Evolutionary conservation across 1,140 invertebrate genomes (phyloP), one percentile per base, ranked within the genome.

Genomic region (Pseudomyrmex concolor): DNA sequence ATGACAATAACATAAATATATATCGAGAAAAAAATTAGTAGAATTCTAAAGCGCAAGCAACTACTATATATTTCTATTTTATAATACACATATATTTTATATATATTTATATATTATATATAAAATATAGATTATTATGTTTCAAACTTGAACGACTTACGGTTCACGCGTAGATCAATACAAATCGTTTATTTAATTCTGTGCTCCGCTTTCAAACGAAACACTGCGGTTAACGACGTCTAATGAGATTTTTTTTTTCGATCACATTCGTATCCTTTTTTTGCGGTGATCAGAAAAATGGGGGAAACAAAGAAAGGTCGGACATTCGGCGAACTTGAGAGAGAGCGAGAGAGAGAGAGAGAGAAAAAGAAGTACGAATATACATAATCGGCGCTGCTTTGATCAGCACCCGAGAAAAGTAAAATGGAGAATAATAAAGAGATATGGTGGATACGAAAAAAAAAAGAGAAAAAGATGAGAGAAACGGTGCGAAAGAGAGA

Each of bases 361-460:
- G 25, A 25, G 2, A 34, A 34, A 34, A 34, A 34, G 34, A 34
- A 34, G 74, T 80, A 72, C 67, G 7, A 85, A 64, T 74, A 19
- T 62, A 50, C 13, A 25, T 17, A 1, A 62, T 82, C 17, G 55
- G 48, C 43, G 25, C 43, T 19, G 57, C 71, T 19, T 10, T 34
- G 15, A 57, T 77, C 71, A 43, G 59, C 25, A 57, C 5, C 19
- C 5, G 34, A 57, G 64, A 83, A 64, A 45, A 34, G 34, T 34
- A 34, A 66, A 77, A 83, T 50, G 62, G 72, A 77, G 51, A 83
- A 60, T 68, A 48, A 59, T 57, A 55, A 51, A 34, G 34, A 74
- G 10, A 74, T 54, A 54, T 48, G 50, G 15, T 15, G 48, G 34
- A 51, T 7, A 50, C 55, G 59, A 45, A 10, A 57, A 17, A 25